Percentiles rank a stretch among this genome's conserved stretches.
Conservation (phyloP, 2,797 vertebrate genomes). For the Galagoides demidoff region DNA sequence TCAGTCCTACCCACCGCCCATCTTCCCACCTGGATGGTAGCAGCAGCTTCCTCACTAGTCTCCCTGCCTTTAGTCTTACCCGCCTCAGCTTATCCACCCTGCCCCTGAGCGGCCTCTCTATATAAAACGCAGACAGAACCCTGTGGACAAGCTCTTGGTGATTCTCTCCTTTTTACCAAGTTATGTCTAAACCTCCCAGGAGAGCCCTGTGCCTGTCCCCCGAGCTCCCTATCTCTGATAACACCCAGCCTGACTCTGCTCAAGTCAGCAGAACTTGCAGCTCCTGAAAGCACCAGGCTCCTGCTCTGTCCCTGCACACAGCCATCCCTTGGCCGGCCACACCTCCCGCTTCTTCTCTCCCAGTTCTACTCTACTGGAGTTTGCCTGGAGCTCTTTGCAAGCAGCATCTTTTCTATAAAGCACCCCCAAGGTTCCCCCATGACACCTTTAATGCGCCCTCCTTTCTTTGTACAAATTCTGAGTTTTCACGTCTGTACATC, state of each 20-base stretch:
- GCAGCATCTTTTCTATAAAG: background rate
- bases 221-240: too few species aligned
- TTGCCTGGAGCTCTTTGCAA: background rate
- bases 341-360: too few species aligned
- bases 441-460: too few species aligned
- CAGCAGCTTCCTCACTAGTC: background rate
- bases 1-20: background rate
- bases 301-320: background rate
- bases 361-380: fast-evolving
- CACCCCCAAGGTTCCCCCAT: too few species aligned
- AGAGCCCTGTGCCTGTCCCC: too few species aligned
- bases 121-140: background rate
- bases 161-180: background rate
- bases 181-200: background rate
- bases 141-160: background rate
- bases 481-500: background rate
- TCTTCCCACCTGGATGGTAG: background rate
- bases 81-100: fast-evolving
- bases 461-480: background rate
- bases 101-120: background rate
- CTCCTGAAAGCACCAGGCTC: background rate
- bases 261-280: too few species aligned
- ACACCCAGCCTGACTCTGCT: too few species aligned
- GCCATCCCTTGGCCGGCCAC: too few species aligned
- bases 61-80: background rate